Conservation (phyloP, 2,797 vertebrate genomes). For the Borostomias antarcticus region DNA sequence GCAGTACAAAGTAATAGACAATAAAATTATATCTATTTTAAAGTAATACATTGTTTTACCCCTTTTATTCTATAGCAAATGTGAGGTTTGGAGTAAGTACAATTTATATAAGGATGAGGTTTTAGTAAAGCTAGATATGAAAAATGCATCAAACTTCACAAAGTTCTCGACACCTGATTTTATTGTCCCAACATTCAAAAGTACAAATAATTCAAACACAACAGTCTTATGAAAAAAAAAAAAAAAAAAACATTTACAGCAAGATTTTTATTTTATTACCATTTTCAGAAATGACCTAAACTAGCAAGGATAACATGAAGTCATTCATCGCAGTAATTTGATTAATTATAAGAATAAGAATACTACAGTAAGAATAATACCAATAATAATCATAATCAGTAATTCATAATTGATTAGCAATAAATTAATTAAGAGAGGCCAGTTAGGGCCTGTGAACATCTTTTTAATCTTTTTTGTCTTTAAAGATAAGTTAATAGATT, state of each 20-base stretch:
- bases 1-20: too few species aligned
- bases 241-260: conserved; percentile 97
- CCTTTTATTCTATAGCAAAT: neutral
- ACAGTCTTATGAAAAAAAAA: conserved; percentile 95
- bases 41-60: too few species aligned
- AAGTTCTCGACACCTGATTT: conserved; percentile 99
- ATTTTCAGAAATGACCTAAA: conserved; percentile 99
- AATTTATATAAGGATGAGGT: neutral
- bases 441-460: conserved; percentile 91
- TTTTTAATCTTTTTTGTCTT: conserved; percentile 86
- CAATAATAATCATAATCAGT: conserved; percentile 85
- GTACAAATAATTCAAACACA: conserved; percentile 99
- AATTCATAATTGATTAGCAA: conserved; percentile 80
- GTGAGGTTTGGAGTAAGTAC: neutral
- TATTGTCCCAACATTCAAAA: conserved; percentile 99
- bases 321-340: conserved; percentile 96
- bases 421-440: conserved; percentile 95
- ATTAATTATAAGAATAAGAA: conserved; percentile 89
- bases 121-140: neutral
- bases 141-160: conserved; percentile 65
- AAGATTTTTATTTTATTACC: conserved; percentile 92
- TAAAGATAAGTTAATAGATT: conserved; percentile 83
- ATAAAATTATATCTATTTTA: too few species aligned
- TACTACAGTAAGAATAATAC: conserved; percentile 86
- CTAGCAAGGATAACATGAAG: conserved; percentile 99